Evolutionary conservation across 1,140 invertebrate species (phyloP), one percentile per base, ranked within the genome.

Genomic region (Eriocheir sinensis): DNA sequence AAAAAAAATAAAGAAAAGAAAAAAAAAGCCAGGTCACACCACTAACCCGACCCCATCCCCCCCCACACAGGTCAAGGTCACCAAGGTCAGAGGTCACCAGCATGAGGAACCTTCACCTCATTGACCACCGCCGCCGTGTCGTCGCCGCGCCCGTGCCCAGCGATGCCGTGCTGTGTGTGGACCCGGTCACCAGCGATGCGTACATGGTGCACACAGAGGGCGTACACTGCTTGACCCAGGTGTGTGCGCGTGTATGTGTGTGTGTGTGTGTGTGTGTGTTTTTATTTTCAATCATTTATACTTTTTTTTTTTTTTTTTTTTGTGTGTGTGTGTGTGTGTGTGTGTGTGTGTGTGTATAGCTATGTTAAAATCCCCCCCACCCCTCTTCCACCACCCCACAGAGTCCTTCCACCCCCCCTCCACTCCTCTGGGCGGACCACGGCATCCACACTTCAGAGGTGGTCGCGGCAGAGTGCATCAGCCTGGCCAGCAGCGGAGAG

Each of bases 121-220:
- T 41, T 21, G 88, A 89, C 40, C 88, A 89, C 12, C 40, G 88
- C 8, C 9, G 88, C 0, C 36, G 12, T 9, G 30, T 12, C 32
- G 85, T 40, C 2, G 30, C 9, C 48, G 6, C 30, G 38, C 0
- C 40, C 0, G 88, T 48, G 30, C 88, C 88, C 48, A 30, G 88
- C 3, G 30, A 44, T 15, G 60, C 60, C 60, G 21, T n/a, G 21
- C 88, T 89, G 88, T 89, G 88, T 89, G 88, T 89, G 40, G 88
- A 89, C 88, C 88, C 88, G 0, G 38, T 89, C 21, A 89, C 12
- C 8, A 2, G 6, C 27, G 30, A n/a, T 2, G n/a, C 40, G 0
- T 48, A 89, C n/a, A 21, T 44, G 40, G 88, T 41, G 1, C 41
- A 30, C 88, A 21, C 88, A 21, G 0, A 89, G 40, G 88, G 40